Evolutionary conservation across 2,888 invertebrate species (phyloP), one percentile per base, ranked within the genome.

Genomic region (Anorthoa munda): DNA sequence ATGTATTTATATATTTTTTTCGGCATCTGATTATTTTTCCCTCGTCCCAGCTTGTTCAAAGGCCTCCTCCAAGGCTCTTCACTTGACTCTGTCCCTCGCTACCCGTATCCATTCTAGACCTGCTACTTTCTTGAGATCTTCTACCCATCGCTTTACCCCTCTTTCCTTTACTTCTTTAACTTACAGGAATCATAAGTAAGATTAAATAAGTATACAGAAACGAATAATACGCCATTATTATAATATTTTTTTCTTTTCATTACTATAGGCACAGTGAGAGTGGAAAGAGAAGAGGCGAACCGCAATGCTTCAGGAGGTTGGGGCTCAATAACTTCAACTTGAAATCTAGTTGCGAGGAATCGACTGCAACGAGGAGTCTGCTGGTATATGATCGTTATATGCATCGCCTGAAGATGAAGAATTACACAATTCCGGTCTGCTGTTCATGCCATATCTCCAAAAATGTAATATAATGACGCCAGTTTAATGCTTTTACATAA

Each of bases 291-390:
- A 4, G 18, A 3, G 51, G 39, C 4, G 11, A 5, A n/a, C 13
- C 17, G 1, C 67, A 80, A 53, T 80, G 80, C 66, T 80, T 80
- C 56, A 55, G 11, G 7, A 17, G 12, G 0, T 66, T 80, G 45
- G 63, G 39, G 11, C 63, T 72, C 0, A 17, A 18, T 2, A 0
- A 0, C 12, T 45, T 70, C 21, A 0, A 46, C 11, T 21, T 68
- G 50, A 11, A 23, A 17, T 17, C 56, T 13, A 64, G 3, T 1
- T 80, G 80, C 23, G 11, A 39, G 17, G 51, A 77, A 45, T 39
- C 58, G 3, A 45, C 4, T 0, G 72, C 56, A 7, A 66, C 11
- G 2, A 68, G 77, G 17, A 45, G 17, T 7, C 59, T 80, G 13
- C 17, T 66, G 18, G 26, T 81, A 2, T 80, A 64, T 39, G 81